Evolutionary conservation across 2,888 invertebrate genomes (phyloP).

Genomic region (Plusia festucae): DNA sequence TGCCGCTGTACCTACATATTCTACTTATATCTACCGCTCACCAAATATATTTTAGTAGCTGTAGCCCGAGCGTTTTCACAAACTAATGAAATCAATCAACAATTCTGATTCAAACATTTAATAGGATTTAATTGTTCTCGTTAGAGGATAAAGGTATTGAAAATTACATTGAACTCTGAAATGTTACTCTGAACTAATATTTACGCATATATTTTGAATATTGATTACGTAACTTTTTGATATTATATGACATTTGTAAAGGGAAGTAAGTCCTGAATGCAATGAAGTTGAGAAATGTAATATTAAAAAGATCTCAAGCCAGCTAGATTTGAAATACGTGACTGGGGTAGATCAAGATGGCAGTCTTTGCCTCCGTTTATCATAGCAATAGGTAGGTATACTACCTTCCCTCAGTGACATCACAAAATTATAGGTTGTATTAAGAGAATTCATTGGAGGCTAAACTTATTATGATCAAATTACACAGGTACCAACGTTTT

Average conservation of each 20-base stretch:
- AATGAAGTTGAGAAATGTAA: neutral
- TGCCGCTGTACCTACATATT: conserved; percentile 52
- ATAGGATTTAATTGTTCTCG: conserved; percentile 4
- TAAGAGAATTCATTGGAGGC: neutral
- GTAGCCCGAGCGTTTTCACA: conserved; percentile 4
- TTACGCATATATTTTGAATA: neutral
- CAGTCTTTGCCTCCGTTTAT: neutral
- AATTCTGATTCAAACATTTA: conserved; percentile 16
- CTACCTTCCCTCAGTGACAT: too few relatives aligned
- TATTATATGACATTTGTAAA: neutral
- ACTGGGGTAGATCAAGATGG: neutral
- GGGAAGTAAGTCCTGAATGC: neutral
- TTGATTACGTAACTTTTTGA: neutral
- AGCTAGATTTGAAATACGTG: neutral
- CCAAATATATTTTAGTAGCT: conserved; percentile 7
- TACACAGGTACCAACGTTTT: conserved; percentile 2
- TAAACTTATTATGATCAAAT: neutral
- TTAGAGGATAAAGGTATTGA: neutral
- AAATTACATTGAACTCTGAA: conserved; percentile 1
- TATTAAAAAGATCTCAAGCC: neutral
- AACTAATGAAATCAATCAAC: conserved; percentile 16
- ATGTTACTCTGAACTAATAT: neutral
- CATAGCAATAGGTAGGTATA: neutral
- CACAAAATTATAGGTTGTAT: neutral
- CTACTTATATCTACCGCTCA: conserved; percentile 12